phyloP scores from a whole-genome alignment of 2,797 vertebrate genomes.

The Chiroxiphia lanceolata region DNA sequence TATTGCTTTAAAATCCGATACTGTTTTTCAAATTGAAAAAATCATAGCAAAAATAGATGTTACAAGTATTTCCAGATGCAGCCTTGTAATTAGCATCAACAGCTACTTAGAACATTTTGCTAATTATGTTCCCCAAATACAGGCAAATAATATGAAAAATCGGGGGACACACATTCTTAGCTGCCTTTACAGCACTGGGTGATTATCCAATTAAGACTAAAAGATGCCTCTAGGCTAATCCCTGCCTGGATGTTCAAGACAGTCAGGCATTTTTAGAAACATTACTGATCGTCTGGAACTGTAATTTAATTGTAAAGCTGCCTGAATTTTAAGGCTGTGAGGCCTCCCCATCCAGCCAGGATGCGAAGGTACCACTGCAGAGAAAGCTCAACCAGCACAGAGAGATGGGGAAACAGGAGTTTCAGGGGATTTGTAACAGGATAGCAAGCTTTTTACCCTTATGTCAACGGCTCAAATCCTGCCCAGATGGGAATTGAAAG shows the following conservation, averaged over 20 bases:
- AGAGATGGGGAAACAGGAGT: not conserved
- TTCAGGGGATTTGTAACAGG: not conserved
- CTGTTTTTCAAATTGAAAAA: not conserved
- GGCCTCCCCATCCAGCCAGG: not conserved
- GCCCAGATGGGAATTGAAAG: not conserved
- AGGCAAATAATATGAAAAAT: not conserved
- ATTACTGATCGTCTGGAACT: not conserved
- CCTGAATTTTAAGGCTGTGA: not conserved
- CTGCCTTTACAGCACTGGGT: not conserved
- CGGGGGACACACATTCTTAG: not conserved
- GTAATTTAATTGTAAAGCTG: not conserved
- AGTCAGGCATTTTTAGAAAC: not conserved
- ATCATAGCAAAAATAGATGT: not conserved
- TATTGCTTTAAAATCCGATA: not conserved
- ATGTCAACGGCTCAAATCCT: not conserved
- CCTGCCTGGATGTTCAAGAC: not conserved
- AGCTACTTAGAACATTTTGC: not conserved
- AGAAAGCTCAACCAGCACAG: not conserved
- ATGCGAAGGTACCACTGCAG: not conserved
- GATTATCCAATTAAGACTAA: not conserved
- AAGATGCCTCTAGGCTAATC: not conserved
- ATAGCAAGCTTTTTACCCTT: not conserved
- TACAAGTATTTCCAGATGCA: slow-evolving; percentile 36
- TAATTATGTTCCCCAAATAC: not conserved
- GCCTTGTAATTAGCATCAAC: slow-evolving; percentile 11